Evolutionary conservation across 2,888 invertebrate genomes (phyloP), one percentile per base, ranked within the genome.

Genomic region (Celastrina argiolus): DNA sequence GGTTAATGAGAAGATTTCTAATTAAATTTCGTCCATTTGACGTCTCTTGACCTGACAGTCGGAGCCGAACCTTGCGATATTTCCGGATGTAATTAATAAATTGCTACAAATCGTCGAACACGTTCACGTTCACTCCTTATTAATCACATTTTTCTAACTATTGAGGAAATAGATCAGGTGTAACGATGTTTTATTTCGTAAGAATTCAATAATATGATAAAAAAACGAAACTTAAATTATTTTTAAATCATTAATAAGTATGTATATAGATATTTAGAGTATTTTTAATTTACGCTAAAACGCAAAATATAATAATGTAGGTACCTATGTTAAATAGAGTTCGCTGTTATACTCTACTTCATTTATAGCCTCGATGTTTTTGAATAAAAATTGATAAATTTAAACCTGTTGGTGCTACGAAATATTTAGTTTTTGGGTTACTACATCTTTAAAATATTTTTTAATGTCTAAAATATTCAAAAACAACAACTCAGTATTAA

Each of bases 381-480:
- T 10, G 69, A 71, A 71, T 70, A 65, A 65, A 64, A 70, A 71
- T 69, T 66, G 56, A 61, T 67, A 69, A 66, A 66, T 65, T 39
- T 5, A 22, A 56, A 16, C 65, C 63, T n/a, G 26, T 28, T n/a
- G n/a, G 22, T 63, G 64, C 31, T 8, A 41, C 45, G 61, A 64
- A 63, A 56, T 59, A 64, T 8, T 59, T 34, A 5, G 18, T 56
- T 34, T 34, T 14, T 8, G 8, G 58, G 65, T 31, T 59, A 42
- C n/a, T 18, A 41, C 31, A n/a, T 16, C 51, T 2, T 2, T 2
- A 51, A 31, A 18, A 28, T 28, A 7, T 4, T 10, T 18, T 45
- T 3, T 36, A 16, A 34, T n/a, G n/a, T n/a, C n/a, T n/a, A 34
- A 5, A 59, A 8, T 31, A 59, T 51, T 7, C 22, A 22, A 10